Conservation (phyloP, 1,140 invertebrate genomes). For the Coelopa frigida region DNA sequence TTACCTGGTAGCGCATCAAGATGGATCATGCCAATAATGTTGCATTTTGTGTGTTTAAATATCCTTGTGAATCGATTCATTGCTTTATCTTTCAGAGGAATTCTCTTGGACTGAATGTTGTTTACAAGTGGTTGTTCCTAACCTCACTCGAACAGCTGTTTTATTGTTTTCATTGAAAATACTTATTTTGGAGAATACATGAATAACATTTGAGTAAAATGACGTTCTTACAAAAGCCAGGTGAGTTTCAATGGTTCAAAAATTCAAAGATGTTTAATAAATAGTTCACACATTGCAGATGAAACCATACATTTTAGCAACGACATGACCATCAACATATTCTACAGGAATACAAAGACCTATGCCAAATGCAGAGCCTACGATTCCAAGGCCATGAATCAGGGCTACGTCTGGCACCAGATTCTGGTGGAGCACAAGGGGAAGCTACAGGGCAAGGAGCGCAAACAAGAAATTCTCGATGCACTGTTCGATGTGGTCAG, state of each 20-base stretch:
- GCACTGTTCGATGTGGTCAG: conserved; percentile 8
- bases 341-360: conserved; percentile 2
- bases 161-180: too few species aligned
- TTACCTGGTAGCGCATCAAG: conserved; percentile 63
- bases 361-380: conserved; percentile 9
- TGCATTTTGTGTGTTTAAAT: conserved; percentile 43
- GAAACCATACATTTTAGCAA: conserved; percentile 12
- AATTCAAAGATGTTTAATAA: too few species aligned
- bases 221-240: too few species aligned
- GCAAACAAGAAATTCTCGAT: conserved; percentile 9
- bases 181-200: too few species aligned
- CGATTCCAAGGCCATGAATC: conserved; percentile 7
- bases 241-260: too few species aligned
- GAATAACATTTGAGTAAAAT: too few species aligned
- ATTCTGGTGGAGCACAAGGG: conserved; percentile 12
- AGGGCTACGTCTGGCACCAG: conserved; percentile 21
- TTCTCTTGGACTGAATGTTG: too few species aligned
- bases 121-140: too few species aligned
- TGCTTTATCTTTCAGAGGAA: too few species aligned
- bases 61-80: conserved; percentile 44
- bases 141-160: too few species aligned
- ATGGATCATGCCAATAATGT: conserved; percentile 72
- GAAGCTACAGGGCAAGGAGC: conserved; percentile 1
- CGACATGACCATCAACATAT: conserved; percentile 6
- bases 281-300: too few species aligned